Evolutionary conservation across 2,888 invertebrate genomes (phyloP).

Genomic region (Bombylius major): DNA sequence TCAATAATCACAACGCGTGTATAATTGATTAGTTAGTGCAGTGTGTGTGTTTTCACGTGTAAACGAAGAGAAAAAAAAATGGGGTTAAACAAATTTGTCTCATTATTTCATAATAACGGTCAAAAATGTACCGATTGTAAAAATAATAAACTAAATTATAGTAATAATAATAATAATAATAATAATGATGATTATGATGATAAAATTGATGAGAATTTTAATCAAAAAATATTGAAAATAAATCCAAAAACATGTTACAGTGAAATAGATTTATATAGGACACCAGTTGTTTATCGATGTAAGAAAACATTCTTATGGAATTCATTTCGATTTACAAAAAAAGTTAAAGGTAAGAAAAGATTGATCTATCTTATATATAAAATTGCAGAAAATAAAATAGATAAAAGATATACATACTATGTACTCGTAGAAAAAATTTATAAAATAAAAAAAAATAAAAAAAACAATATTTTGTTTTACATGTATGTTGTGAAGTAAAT

Average conservation of each 20-base stretch:
- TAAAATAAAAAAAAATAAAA: too few relatives aligned
- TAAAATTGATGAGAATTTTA: neutral
- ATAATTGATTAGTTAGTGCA: too few relatives aligned
- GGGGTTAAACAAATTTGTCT: constrained; percentile 36
- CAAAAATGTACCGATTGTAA: constrained; percentile 17
- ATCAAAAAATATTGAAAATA: constrained; percentile 1
- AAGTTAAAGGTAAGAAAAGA: constrained; percentile 25
- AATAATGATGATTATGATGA: neutral
- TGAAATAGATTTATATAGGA: constrained; percentile 30
- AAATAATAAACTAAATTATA: neutral
- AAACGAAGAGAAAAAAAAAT: constrained; percentile 16
- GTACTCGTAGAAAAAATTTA: too few relatives aligned
- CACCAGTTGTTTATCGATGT: constrained; percentile 21
- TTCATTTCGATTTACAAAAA: constrained; percentile 34
- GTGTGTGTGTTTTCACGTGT: too few relatives aligned
- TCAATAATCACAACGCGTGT: too few relatives aligned
- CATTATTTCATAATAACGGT: constrained; percentile 33
- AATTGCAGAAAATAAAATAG: too few relatives aligned
- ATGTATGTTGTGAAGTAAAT: too few relatives aligned
- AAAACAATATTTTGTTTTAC: too few relatives aligned
- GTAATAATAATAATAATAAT: neutral
- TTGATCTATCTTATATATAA: neutral
- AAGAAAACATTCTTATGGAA: constrained; percentile 34
- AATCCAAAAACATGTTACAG: constrained; percentile 18
- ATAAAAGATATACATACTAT: too few relatives aligned